Percentiles rank a stretch among this genome's conserved stretches.
Evolutionary conservation across 1,140 invertebrate genomes (phyloP).

Genomic region (Drosophila ironensis): DNA sequence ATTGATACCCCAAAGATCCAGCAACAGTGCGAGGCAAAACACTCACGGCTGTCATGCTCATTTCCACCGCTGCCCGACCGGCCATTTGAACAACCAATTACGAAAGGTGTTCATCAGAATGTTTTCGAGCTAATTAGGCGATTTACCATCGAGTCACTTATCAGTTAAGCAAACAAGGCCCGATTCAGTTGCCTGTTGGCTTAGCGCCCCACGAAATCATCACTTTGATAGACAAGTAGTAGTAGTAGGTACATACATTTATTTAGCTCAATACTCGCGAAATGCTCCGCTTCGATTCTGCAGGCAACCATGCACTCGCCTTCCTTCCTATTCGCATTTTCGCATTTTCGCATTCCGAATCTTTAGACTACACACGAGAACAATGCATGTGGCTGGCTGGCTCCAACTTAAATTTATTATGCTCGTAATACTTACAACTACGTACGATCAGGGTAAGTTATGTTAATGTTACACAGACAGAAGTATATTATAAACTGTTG

Average conservation of each 20-base stretch:
- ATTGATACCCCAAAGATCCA: neutral
- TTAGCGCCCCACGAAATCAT: conserved; percentile 24
- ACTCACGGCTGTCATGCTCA: neutral
- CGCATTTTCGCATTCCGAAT: neutral
- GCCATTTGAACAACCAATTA: conserved; percentile 29
- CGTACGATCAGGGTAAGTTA: conserved; percentile 53
- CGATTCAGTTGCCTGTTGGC: conserved; percentile 15
- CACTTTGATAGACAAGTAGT: neutral
- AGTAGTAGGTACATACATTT: conserved; percentile 35
- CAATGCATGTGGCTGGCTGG: conserved; percentile 49
- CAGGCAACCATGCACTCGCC: conserved; percentile 21
- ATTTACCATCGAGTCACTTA: conserved; percentile 23
- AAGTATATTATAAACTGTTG: conserved; percentile 38
- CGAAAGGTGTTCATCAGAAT: neutral
- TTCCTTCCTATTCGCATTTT: too few species aligned
- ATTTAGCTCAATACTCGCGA: conserved; percentile 19
- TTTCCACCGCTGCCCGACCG: neutral
- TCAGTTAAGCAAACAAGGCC: conserved; percentile 21
- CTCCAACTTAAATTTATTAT: conserved; percentile 70
- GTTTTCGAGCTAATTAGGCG: conserved; percentile 6
- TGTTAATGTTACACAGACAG: conserved; percentile 47
- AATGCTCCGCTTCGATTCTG: neutral
- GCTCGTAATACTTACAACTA: conserved; percentile 71
- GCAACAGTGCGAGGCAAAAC: neutral
- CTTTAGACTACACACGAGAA: conserved; percentile 26